A percentile compares a stretch with the other conserved stretches of the same genome.
Conservation (phyloP, 2,888 invertebrate species). For the Lasius platythorax region DNA sequence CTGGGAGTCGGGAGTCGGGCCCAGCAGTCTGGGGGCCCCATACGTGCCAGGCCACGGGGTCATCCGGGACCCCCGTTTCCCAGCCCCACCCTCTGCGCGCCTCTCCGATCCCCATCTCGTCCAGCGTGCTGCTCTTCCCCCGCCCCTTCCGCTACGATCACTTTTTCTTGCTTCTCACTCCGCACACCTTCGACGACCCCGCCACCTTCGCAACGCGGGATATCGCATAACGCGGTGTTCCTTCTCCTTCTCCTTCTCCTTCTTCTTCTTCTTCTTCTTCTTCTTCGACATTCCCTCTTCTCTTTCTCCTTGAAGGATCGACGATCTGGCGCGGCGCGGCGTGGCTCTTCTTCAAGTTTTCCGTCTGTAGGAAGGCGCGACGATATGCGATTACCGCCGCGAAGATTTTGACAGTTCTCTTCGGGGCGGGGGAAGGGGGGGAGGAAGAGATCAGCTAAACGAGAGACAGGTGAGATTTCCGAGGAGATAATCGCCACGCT, state of each 20-base stretch:
- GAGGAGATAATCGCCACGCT: slow-evolving; percentile 54
- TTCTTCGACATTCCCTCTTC: slow-evolving; percentile 46
- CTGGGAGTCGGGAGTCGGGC: slow-evolving; percentile 82
- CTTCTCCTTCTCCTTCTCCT: slow-evolving; percentile 53
- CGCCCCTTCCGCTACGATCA: slow-evolving; percentile 32
- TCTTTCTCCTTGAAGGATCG: slow-evolving; percentile 46
- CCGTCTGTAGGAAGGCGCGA: slow-evolving; percentile 32
- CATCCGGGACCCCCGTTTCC: slow-evolving; percentile 81
- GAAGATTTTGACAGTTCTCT: slow-evolving; percentile 53
- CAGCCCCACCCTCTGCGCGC: slow-evolving; percentile 68
- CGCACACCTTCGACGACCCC: slow-evolving; percentile 72
- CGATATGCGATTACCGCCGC: slow-evolving; percentile 46
- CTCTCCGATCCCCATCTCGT: slow-evolving; percentile 59
- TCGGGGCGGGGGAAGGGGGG: neutral
- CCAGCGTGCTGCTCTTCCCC: slow-evolving; percentile 33
- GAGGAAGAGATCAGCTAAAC: slow-evolving; percentile 23
- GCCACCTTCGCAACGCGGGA: slow-evolving; percentile 73
- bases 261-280: slow-evolving; percentile 41
- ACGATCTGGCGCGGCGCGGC: slow-evolving; percentile 42
- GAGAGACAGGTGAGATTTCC: slow-evolving; percentile 54
- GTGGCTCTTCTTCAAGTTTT: slow-evolving; percentile 48
- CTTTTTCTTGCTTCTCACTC: slow-evolving; percentile 69
- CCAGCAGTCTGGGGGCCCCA: slow-evolving; percentile 84
- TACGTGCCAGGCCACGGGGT: slow-evolving; percentile 85
- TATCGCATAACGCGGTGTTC: slow-evolving; percentile 72